Evolutionary conservation across 2,888 invertebrate genomes (phyloP), one percentile per base, ranked within the genome.

Genomic region (Oxytorus armatus): DNA sequence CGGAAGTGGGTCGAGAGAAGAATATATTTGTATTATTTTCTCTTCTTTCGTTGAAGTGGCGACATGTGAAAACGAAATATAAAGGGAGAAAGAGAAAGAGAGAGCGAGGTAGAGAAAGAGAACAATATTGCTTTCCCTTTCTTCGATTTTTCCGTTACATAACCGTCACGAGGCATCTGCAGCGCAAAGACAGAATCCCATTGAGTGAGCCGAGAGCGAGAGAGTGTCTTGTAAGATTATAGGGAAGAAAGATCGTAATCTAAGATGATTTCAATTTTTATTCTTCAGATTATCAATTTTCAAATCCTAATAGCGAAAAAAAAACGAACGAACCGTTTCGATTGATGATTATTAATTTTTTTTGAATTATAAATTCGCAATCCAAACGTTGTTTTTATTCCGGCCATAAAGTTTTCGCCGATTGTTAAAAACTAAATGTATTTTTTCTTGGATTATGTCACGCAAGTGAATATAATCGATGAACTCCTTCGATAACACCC

Each of bases 41-140:
- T 23, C 51, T 51, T 33, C 21, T 42, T 47, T 29, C 42, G 55
- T 33, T 23, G 3, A 51, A 51, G 23, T 10, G 5, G 23, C 10
- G 23, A 49, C 0, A 11, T 23, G 11, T 0, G 47, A 3, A 16
- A 51, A 11, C 33, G 14, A 16, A 10, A 42, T 16, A 59, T n/a
- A 33, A n/a, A 36, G 36, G 18, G 57, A 33, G 29, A 57, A 11
- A 57, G 55, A 29, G 23, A 8, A 3, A 55, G n/a, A 55, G 55
- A 44, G 25, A 63, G 61, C 51, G n/a, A 16, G 29, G 18, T 7
- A 49, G 42, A 70, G 21, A 55, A 21, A 55, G n/a, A 47, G 82
- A 77, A 79, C 84, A 85, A 83, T 83, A 81, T 82, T 81, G 84
- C 86, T 88, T 88, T 88, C 88, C 85, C 88, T 88, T 88, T 88